Percentiles rank a stretch among this genome's conserved stretches.
Evolutionary conservation across 2,797 vertebrate species (phyloP).

Genomic region (Hippoglossus hippoglossus): DNA sequence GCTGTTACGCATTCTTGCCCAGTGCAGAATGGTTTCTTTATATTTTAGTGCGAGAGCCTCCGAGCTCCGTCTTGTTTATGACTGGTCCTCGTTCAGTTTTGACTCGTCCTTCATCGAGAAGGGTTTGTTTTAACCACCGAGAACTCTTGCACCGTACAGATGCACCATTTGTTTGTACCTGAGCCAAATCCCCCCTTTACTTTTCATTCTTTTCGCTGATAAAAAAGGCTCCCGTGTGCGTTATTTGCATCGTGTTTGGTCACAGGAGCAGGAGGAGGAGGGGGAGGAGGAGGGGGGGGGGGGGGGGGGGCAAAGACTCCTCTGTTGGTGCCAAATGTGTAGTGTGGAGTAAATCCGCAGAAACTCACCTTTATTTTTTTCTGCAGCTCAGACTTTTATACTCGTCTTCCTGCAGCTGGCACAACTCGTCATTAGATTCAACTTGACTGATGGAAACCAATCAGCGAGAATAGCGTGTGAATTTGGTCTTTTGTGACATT

Average conservation of each 20-base stretch:
- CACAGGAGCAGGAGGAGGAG: constrained; percentile 26
- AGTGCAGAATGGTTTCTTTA: constrained; percentile 27
- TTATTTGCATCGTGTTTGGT: constrained; percentile 66
- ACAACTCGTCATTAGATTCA: constrained; percentile 6
- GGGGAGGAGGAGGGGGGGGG: not conserved
- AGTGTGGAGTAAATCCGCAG: constrained; percentile 45
- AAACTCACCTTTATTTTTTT: constrained; percentile 46
- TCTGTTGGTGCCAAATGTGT: constrained; percentile 35
- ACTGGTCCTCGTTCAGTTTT: constrained; percentile 35
- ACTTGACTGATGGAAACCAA: not conserved
- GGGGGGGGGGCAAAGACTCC: constrained; percentile 5
- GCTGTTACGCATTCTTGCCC: constrained; percentile 3
- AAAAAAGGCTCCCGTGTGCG: constrained; percentile 50
- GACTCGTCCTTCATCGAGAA: constrained; percentile 38
- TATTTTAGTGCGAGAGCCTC: constrained; percentile 31
- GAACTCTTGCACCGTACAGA: constrained; percentile 46
- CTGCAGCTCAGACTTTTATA: constrained; percentile 28
- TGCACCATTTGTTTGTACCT: constrained; percentile 57
- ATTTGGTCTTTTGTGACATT: constrained; percentile 9
- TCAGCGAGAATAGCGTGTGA: not conserved
- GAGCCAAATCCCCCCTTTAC: constrained; percentile 41
- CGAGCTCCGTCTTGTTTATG: constrained; percentile 54
- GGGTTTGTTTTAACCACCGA: constrained; percentile 14
- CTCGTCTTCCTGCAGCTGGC: constrained; percentile 16
- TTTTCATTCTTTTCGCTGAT: constrained; percentile 52